phyloP scores from a whole-genome alignment of 2,113 vertebrate genomes.

The Dasypus novemcinctus region DNA sequence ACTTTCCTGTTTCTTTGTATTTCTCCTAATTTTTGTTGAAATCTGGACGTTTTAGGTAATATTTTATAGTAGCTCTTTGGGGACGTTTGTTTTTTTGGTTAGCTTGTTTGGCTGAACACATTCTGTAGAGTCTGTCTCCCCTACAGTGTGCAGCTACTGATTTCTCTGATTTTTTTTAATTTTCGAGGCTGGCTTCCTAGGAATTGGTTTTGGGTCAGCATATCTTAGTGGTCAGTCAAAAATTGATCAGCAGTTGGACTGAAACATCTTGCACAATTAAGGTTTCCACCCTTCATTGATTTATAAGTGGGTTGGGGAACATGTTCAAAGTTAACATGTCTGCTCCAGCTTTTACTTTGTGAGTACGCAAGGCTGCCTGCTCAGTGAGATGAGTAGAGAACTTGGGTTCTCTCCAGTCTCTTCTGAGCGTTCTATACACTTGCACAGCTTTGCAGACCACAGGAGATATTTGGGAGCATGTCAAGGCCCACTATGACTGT shows the following conservation, averaged over 20 bases:
- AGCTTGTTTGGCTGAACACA: not conserved
- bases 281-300: not conserved
- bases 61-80: not conserved
- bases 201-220: not conserved
- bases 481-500: rapidly evolving
- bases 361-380: not conserved
- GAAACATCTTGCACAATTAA: too few species aligned
- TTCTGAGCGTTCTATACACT: not conserved
- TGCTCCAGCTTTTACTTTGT: not conserved
- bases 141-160: not conserved
- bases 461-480: not conserved
- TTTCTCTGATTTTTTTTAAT: not conserved
- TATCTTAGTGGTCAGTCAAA: not conserved
- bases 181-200: not conserved
- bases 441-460: not conserved
- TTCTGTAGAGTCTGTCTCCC: not conserved
- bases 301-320: not conserved
- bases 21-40: not conserved
- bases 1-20: not conserved
- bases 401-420: not conserved
- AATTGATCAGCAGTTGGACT: not conserved
- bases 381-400: not conserved
- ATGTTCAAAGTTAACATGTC: too few species aligned
- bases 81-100: too few species aligned
- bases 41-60: not conserved